Conservation (phyloP, 2,888 invertebrate species). For the Hydriomena furcata region DNA sequence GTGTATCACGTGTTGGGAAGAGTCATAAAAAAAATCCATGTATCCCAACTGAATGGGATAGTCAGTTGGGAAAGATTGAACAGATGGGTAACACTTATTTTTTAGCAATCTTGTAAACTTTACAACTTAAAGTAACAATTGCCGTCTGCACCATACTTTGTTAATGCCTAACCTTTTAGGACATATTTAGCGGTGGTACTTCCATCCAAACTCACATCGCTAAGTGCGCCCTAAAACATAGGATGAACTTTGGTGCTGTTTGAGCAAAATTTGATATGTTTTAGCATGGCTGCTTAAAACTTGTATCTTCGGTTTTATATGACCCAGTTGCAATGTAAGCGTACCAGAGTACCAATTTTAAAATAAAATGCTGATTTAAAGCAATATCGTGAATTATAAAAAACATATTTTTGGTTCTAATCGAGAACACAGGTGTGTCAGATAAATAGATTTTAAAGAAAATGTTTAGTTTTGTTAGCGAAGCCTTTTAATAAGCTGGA, state of each 20-base stretch:
- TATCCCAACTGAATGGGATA: too few relatives aligned
- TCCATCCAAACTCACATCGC: too few relatives aligned
- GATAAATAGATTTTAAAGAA: slow-evolving; percentile 15
- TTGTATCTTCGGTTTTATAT: not conserved
- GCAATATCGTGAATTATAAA: slow-evolving; percentile 17
- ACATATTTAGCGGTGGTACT: too few relatives aligned
- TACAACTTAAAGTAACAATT: not conserved
- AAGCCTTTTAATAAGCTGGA: slow-evolving; percentile 25
- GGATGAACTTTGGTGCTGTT: too few relatives aligned
- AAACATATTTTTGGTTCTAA: slow-evolving; percentile 16
- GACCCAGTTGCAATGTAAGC: not conserved
- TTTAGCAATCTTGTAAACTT: not conserved
- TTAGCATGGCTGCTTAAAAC: not conserved
- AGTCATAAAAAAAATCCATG: too few relatives aligned
- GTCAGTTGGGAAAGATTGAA: too few relatives aligned
- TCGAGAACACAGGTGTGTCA: slow-evolving; percentile 16
- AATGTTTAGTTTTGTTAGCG: slow-evolving; percentile 29
- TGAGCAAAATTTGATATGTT: too few relatives aligned
- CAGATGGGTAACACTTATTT: too few relatives aligned
- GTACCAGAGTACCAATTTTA: slow-evolving; percentile 7
- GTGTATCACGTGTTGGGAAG: too few relatives aligned
- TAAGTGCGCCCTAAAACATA: too few relatives aligned
- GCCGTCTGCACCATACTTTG: too few relatives aligned
- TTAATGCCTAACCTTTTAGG: too few relatives aligned
- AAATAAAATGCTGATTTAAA: slow-evolving; percentile 14